Evolutionary conservation across 1,140 invertebrate genomes (phyloP).

Genomic region (Anoplolepis gracilipes): DNA sequence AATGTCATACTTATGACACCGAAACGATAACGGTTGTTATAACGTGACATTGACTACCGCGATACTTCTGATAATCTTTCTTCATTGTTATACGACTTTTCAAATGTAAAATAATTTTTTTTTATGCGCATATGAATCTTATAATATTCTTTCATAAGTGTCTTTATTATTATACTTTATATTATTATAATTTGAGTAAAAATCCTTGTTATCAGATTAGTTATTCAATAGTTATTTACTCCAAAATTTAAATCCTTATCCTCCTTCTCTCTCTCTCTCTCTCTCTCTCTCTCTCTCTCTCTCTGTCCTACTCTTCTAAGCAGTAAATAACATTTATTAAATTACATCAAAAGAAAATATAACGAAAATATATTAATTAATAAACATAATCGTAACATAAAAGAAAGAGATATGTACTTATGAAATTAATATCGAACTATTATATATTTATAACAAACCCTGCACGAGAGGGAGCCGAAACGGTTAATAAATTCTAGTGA

Average conservation of each 20-base stretch:
- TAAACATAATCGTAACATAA: neutral
- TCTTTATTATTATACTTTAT: neutral
- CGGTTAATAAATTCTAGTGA: slow-evolving; percentile 18
- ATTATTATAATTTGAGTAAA: neutral
- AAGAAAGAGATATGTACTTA: neutral
- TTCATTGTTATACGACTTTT: neutral
- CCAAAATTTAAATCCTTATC: neutral
- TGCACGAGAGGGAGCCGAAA: neutral
- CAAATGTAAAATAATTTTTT: neutral
- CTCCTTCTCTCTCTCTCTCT: no score
- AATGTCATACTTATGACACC: slow-evolving; percentile 25
- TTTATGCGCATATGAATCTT: neutral
- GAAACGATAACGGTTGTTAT: neutral
- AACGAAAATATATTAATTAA: neutral
- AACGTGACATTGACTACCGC: neutral
- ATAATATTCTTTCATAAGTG: neutral
- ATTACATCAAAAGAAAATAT: neutral
- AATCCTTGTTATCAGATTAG: neutral
- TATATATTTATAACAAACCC: neutral
- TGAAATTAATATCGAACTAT: neutral
- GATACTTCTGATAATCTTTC: neutral
- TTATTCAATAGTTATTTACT: neutral
- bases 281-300: no score
- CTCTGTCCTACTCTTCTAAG: no score
- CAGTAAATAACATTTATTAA: slow-evolving; percentile 13